Base-by-base conservation (phyloP, 2,113 vertebrate species). In the Pandion haliaetus region DNA sequence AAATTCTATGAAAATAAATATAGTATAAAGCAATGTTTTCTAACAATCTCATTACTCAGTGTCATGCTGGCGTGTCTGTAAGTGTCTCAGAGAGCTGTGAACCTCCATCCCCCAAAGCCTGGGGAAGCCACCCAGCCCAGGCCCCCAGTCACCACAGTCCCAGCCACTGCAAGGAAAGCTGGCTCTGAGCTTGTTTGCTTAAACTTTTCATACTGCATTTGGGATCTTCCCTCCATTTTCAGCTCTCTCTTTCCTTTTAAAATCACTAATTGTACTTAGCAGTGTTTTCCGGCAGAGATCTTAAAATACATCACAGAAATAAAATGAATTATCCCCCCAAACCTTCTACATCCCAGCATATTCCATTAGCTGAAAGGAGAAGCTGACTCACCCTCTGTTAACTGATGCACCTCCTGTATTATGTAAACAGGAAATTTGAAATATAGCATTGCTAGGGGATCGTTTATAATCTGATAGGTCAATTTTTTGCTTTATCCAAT, bases 271-370 rank as follows among this genome's bases (percentile, higher is more conserved):
- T 84, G 12, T 76, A 29, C 47, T 66, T 54, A 23, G 21, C 11
- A 49, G 14, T 36, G 42, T 74, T 71, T 79, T 47, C 52, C 6
- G 2, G 34, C 36, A 28, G 12, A 62, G 16, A 31, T n/a, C 31
- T 78, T 57, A 54, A 87, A 82, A 73, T 40, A 36, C 4, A 50
- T 18, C 34, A 45, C 36, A 84, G 50, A 61, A 57, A 66, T 49
- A 54, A 78, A 29, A 44, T 10, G 1, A 32, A 9, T 69, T 59
- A 26, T n/a, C 8, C 20, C 29, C 29, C 17, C 44, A 32, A n/a
- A 3, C 8, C 42, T 79, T 58, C 42, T 25, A 6, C 12, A n/a
- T 5, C 34, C 26, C 0, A 0, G 18, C 2, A 0, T 7, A 6
- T 8, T 44, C 61, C 42, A 14, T 49, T n/a, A 66, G 50, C 17